Base-by-base conservation (phyloP, 2,888 invertebrate species). In the Aporophyla lueneburgensis region DNA sequence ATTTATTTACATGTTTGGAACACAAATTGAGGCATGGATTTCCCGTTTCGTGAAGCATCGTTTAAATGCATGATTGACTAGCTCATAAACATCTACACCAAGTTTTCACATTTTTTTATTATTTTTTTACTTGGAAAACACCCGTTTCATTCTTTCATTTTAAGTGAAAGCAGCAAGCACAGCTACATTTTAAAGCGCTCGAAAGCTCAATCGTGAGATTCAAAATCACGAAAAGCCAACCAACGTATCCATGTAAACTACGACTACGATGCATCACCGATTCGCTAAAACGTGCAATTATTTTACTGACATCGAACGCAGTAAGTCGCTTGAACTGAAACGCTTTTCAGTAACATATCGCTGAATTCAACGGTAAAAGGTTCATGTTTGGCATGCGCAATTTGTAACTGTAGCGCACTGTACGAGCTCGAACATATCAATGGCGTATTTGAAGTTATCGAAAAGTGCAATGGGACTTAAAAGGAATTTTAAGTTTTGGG, bases 281-380 rank as follows among this genome's bases (percentile, higher is more conserved):
- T 51, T 62, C 53, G 10, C 63, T 53, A 56, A 78, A 83, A 56
- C 24, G 21, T 78, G 43, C 61, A 67, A 78, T 77, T 83, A 83
- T 54, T 62, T 40, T 16, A n/a, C 78, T 63, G 43, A 40, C 53
- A 61, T 68, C 14, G 46, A 78, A 68, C 43, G 56, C 16, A 59
- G 78, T 56, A 46, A 19, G 12, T 54, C 40, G 77, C 58, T 72
- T 53, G 0, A 61, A 74, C 40, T 65, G n/a, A 78, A 77, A 78
- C 27, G 54, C 43, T 68, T 79, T 68, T 33, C 27, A 21, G 62
- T 68, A 83, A 83, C 43, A 68, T 53, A 83, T 63, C 43, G 53
- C n/a, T 0, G 46, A 78, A 24, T 63, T 66, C 33, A 19, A 62
- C 16, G 10, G 54, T 83, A 53, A 83, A 63, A 78, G 27, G 53